Percentiles rank a stretch among this genome's conserved stretches.
phyloP scores from a whole-genome alignment of 1,140 invertebrate genomes.

The Bombus ignitus region DNA sequence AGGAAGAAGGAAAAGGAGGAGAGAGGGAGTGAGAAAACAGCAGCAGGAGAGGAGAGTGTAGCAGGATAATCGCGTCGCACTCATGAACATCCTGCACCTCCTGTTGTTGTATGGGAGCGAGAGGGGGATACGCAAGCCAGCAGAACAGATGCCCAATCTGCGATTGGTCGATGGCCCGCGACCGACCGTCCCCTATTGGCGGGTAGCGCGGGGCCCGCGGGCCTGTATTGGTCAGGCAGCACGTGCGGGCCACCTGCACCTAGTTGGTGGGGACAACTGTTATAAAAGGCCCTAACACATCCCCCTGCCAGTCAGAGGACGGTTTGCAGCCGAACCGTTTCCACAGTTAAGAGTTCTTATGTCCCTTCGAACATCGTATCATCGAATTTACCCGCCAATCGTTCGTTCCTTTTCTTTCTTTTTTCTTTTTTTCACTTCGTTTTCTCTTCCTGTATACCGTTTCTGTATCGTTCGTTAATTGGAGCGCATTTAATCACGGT shows the following conservation, averaged over 20 bases:
- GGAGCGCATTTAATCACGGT: neutral
- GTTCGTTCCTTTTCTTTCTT: neutral
- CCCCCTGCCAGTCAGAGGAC: slow-evolving; percentile 75
- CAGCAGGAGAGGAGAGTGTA: slow-evolving; percentile 31
- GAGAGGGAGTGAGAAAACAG: neutral
- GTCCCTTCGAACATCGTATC: neutral
- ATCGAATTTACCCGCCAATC: slow-evolving; percentile 12
- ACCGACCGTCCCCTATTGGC: slow-evolving; percentile 75
- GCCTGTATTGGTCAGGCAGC: slow-evolving; percentile 76
- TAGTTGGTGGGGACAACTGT: slow-evolving; percentile 66
- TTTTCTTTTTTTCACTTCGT: neutral
- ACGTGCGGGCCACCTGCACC: slow-evolving; percentile 79
- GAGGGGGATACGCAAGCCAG: slow-evolving; percentile 34
- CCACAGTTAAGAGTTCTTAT: neutral
- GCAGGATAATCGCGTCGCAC: slow-evolving; percentile 64
- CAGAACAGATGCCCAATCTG: slow-evolving; percentile 70
- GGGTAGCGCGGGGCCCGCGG: slow-evolving; percentile 74
- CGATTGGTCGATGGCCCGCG: slow-evolving; percentile 76
- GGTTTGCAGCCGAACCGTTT: slow-evolving; percentile 72
- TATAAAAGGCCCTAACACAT: slow-evolving; percentile 74
- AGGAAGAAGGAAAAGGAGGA: slow-evolving; percentile 23
- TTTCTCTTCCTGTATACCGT: neutral
- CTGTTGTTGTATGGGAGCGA: slow-evolving; percentile 16
- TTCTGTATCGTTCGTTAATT: too few species aligned
- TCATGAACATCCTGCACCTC: slow-evolving; percentile 67